Percentiles rank a stretch among this genome's conserved stretches.
These are phyloP conservation scores for Hemiscyllium ocellatum DNA, from an alignment of 2,113 vertebrate genomes.

Conservation along the genomic window DNA sequence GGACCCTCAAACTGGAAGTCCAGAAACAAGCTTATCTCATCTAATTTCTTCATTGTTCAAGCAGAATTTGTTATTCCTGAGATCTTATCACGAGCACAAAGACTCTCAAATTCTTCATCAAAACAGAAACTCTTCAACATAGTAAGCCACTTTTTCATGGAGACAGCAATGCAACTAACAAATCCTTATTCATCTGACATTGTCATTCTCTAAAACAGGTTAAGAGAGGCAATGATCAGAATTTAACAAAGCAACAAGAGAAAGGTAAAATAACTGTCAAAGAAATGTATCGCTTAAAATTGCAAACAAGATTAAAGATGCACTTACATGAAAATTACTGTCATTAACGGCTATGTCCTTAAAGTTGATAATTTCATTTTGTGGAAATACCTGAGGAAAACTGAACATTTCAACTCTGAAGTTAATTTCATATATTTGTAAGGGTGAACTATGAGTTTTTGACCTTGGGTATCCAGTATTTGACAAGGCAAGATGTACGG, in stretches of 20 bases:
- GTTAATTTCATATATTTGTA: neutral
- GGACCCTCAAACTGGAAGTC: no score
- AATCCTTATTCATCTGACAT: no score
- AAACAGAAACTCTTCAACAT: no score
- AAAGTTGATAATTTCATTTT: neutral
- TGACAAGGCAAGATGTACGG: neutral
- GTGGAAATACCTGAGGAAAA: neutral
- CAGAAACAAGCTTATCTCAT: no score
- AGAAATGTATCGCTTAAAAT: neutral
- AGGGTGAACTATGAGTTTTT: neutral
- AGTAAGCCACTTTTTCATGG: no score
- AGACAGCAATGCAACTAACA: no score
- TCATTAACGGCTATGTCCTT: neutral
- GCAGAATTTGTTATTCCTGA: no score
- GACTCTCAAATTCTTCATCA: no score
- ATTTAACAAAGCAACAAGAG: neutral
- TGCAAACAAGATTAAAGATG: neutral
- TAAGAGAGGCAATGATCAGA: no score
- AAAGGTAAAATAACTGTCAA: neutral
- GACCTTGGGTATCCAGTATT: neutral
- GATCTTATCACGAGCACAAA: no score
- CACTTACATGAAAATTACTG: neutral
- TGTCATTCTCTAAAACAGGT: no score
- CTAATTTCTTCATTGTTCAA: no score
- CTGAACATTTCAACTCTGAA: neutral